Evolutionary conservation across 2,888 invertebrate genomes (phyloP).

Genomic region (Limenitis camilla): DNA sequence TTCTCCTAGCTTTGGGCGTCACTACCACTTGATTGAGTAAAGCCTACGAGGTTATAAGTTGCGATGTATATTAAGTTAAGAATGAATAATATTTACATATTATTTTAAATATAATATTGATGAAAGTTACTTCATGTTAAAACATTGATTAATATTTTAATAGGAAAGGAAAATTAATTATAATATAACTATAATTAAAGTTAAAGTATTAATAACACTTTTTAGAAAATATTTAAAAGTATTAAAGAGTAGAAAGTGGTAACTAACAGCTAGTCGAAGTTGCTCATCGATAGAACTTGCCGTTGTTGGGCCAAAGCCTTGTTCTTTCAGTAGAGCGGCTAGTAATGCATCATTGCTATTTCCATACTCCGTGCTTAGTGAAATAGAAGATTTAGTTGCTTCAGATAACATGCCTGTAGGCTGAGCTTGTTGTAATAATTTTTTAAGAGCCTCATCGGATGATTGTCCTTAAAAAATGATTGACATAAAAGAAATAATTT

Average conservation of each 20-base stretch:
- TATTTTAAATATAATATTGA: no score
- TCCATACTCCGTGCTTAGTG: constrained; percentile 72
- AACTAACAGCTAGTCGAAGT: constrained; percentile 73
- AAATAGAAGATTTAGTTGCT: constrained; percentile 58
- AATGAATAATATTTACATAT: neutral
- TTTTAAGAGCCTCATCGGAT: constrained; percentile 61
- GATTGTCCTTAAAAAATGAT: constrained; percentile 51
- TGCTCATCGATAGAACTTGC: constrained; percentile 77
- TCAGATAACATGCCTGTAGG: constrained; percentile 55
- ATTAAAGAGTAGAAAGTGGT: constrained; percentile 30
- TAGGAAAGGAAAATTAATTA: no score
- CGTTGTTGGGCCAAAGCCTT: constrained; percentile 82
- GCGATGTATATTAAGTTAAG: constrained; percentile 22
- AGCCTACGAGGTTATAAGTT: constrained; percentile 69
- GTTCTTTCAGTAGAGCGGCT: constrained; percentile 80
- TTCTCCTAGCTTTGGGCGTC: constrained; percentile 64
- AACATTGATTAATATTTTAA: no score
- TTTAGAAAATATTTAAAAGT: neutral
- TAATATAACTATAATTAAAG: no score
- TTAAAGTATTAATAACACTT: neutral
- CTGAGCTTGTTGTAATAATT: constrained; percentile 52
- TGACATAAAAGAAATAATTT: constrained; percentile 1
- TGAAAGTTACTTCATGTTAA: no score
- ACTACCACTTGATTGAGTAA: constrained; percentile 75
- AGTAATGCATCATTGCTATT: constrained; percentile 80